These are phyloP conservation scores for Pomatostomus ruficeps DNA, from an alignment of 2,113 vertebrate genomes.

Conservation along the genomic window DNA sequence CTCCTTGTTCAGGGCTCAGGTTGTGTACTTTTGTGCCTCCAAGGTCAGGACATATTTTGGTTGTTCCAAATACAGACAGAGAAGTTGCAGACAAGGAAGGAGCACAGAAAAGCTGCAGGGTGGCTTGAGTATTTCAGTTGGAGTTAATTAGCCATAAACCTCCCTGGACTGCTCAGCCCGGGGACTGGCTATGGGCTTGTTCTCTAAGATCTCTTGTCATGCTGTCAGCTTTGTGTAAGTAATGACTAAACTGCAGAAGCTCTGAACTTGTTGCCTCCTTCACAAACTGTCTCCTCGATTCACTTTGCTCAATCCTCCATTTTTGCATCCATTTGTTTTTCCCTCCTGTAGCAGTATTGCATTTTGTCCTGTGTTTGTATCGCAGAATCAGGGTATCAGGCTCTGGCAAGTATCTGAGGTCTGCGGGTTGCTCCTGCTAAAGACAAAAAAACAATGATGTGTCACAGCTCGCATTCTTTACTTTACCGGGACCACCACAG, in stretches of 20 bases:
- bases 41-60: neutral
- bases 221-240: neutral
- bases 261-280: neutral
- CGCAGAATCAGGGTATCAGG: neutral
- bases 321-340: neutral
- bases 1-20: neutral
- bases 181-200: neutral
- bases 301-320: neutral
- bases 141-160: conserved; percentile 4
- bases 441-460: neutral
- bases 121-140: neutral
- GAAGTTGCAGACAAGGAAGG: neutral
- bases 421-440: neutral
- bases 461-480: neutral
- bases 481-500: neutral
- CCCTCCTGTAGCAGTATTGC: neutral
- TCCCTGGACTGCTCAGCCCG: neutral
- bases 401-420: neutral
- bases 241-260: neutral
- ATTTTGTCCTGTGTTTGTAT: neutral
- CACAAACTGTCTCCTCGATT: neutral
- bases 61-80: neutral
- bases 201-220: neutral
- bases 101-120: neutral
- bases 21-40: neutral